Conservation (phyloP, 2,888 invertebrate species). For the Ormia ochracea region DNA sequence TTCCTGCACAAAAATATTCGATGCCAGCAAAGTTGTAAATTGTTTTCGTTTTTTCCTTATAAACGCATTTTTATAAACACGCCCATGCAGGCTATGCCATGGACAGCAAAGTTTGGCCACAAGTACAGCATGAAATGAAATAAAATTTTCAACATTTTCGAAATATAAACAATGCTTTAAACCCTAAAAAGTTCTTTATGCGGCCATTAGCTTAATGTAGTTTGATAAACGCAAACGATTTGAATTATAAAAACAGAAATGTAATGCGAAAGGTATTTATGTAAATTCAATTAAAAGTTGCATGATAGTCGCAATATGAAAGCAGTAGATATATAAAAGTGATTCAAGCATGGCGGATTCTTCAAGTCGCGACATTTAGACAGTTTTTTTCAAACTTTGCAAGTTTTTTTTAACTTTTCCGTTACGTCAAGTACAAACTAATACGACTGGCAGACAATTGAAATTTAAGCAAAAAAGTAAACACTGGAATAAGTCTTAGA, state of each 20-base stretch:
- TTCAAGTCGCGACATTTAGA: slow-evolving; percentile 58
- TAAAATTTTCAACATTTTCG: neutral
- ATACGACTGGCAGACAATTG: slow-evolving; percentile 54
- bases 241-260: slow-evolving; percentile 18
- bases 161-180: neutral
- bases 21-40: neutral
- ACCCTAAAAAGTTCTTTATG: neutral
- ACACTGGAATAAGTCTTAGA: slow-evolving; percentile 32
- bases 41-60: no score
- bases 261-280: slow-evolving; percentile 54
- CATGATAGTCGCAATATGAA: slow-evolving; percentile 53
- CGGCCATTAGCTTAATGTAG: neutral
- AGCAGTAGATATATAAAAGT: slow-evolving; percentile 37
- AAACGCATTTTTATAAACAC: no score
- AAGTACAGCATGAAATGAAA: neutral
- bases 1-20: neutral
- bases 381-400: slow-evolving; percentile 3
- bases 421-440: slow-evolving; percentile 32
- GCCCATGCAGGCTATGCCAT: no score
- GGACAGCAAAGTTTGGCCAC: no score
- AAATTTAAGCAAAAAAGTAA: slow-evolving; percentile 46
- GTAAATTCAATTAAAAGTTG: slow-evolving; percentile 60
- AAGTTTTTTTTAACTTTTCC: slow-evolving; percentile 21
- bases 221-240: neutral
- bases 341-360: slow-evolving; percentile 50